phyloP scores from a whole-genome alignment of 2,888 invertebrate species.

The Neoscelio sp. region DNA sequence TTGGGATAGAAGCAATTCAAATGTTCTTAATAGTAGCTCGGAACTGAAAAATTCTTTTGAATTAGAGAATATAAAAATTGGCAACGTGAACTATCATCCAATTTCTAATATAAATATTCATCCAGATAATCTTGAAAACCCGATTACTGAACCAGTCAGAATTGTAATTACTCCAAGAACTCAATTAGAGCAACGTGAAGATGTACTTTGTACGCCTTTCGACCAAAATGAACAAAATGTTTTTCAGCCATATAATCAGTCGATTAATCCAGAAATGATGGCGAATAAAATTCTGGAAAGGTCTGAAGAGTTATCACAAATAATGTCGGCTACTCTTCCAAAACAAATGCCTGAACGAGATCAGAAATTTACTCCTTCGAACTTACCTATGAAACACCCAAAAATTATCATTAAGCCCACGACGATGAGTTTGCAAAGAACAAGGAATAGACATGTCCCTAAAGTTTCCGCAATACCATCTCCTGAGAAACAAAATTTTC shows the following conservation, averaged over 20 bases:
- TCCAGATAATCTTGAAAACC: not conserved
- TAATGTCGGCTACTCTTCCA: conserved; percentile 30
- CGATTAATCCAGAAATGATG: no score
- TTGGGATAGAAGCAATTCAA: no score
- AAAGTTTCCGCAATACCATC: conserved; percentile 80
- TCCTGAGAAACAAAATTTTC: conserved; percentile 70
- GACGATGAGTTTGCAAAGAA: conserved; percentile 72
- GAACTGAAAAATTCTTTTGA: no score
- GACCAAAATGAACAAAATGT: not conserved
- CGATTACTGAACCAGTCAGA: conserved; percentile 46
- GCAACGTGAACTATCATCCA: no score
- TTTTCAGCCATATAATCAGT: no score
- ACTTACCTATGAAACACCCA: conserved; percentile 73
- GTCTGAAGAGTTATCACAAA: conserved; percentile 2
- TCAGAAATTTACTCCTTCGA: not conserved
- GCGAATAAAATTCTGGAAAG: not conserved
- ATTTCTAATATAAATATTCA: no score
- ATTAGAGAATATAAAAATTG: no score
- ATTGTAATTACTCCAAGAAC: conserved; percentile 64
- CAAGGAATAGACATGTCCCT: conserved; percentile 77
- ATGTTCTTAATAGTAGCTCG: no score
- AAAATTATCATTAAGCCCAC: conserved; percentile 81
- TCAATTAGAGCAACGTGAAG: not conserved
- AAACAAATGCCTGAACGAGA: conserved; percentile 33
- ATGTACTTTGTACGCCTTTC: conserved; percentile 65